phyloP scores from a whole-genome alignment of 2,888 invertebrate species.

The Nemapogon koenigi region DNA sequence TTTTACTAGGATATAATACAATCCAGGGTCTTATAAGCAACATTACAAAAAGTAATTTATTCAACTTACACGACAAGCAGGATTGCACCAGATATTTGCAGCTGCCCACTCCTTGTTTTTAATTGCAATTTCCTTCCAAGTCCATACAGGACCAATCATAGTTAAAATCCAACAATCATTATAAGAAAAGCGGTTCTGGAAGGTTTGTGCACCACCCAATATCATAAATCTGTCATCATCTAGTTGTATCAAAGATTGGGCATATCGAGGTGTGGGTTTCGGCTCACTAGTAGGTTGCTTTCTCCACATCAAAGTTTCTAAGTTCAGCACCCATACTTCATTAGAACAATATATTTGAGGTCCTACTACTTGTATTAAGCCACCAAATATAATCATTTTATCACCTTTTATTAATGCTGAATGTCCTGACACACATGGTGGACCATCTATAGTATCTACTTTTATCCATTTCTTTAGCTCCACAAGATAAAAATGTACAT shows the following conservation, averaged over 20 bases:
- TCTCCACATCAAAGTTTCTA: constrained; percentile 78
- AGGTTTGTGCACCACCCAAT: constrained; percentile 87
- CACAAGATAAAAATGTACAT: constrained; percentile 88
- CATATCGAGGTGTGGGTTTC: constrained; percentile 85
- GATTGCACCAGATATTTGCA: constrained; percentile 92
- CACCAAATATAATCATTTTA: constrained; percentile 86
- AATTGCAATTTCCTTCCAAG: constrained; percentile 77
- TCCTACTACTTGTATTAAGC: constrained; percentile 60
- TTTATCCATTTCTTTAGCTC: constrained; percentile 80
- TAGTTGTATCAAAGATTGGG: constrained; percentile 88
- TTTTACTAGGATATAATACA: neutral
- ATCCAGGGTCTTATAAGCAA: no score
- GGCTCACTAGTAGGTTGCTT: constrained; percentile 73
- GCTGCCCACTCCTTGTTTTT: constrained; percentile 81
- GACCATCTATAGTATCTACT: constrained; percentile 69
- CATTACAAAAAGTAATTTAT: no score
- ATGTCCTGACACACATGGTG: constrained; percentile 90
- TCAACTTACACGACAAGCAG: constrained; percentile 72
- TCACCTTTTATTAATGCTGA: constrained; percentile 86
- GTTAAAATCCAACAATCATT: constrained; percentile 91
- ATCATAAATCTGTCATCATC: constrained; percentile 81
- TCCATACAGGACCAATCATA: constrained; percentile 76
- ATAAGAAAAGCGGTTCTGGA: constrained; percentile 76
- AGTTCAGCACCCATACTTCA: constrained; percentile 88
- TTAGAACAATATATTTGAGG: constrained; percentile 69